Base-by-base conservation (phyloP, 2,113 vertebrate genomes). In the human (Homo sapiens) region DNA sequence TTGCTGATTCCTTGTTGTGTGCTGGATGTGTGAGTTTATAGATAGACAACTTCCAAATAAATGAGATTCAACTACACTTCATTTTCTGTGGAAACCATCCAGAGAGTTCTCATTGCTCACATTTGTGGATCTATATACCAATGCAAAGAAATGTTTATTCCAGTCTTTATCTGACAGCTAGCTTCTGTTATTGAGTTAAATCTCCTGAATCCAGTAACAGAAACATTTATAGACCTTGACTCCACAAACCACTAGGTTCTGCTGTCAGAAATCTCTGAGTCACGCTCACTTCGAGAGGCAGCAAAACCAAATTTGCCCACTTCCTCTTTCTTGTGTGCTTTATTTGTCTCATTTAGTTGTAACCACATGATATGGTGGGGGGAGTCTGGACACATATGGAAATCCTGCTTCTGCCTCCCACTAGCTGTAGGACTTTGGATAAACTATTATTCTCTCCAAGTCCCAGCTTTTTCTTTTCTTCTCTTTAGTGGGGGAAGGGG, bases 191-290 rank as follows among this genome's bases (percentile, higher is more conserved):
- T 4, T 52, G 32, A 90, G 64, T 72, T 91, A 59, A 85, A 75
- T 57, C 57, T 90, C 64, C 81, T 90, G 55, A 89, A 91, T 78
- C 83, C 27, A 78, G 45, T 89, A 82, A 79, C 40, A 25, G 25
- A 89, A 95, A 89, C 78, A 50, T 61, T 76, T 80, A n/a, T 64
- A 79, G 61, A 55, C 61, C 18, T 48, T 78, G 27, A 59, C 25
- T 78, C 32, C 57, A 81, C 30, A 43, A 87, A 32, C 79, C 84
- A 70, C 38, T 3, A 57, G 32, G 66, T 43, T 73, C 45, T 55
- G 45, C 80, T 52, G 35, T 93, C 80, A 76, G 57, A 97, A 93
- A 90, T 88, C 87, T 94, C 86, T 97, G 89, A 96, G 91, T 97
- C 95, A 96, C n/a, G 2, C 22, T 89, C 66, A 70, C 89, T 93